A percentile compares a stretch with the other conserved stretches of the same genome.
Conservation (phyloP, 2,888 invertebrate species). For the Dolichopus griseipennis region DNA sequence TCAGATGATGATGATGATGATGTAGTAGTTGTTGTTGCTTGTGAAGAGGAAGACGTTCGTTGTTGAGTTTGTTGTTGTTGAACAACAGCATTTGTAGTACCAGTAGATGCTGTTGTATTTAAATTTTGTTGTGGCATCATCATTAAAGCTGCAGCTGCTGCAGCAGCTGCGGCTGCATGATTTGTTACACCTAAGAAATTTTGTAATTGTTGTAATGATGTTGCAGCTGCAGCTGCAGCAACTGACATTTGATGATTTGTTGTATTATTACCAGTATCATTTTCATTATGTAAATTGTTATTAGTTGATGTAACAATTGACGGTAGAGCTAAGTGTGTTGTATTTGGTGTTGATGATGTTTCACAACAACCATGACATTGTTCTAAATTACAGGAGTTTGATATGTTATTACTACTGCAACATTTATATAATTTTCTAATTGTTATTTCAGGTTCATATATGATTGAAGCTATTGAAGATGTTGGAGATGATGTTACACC, state of each 20-base stretch:
- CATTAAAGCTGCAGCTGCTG: slow-evolving; percentile 11
- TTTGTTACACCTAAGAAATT: slow-evolving; percentile 35
- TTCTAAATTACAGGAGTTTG: slow-evolving; percentile 8
- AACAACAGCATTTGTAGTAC: slow-evolving; percentile 16
- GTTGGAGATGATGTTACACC: slow-evolving; percentile 13
- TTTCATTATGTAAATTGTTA: slow-evolving; percentile 17
- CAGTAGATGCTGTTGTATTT: slow-evolving; percentile 27
- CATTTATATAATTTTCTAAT: slow-evolving; percentile 42
- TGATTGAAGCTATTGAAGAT: slow-evolving; percentile 17
- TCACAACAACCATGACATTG: slow-evolving; percentile 15
- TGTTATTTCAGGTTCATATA: slow-evolving; percentile 40
- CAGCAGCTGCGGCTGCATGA: slow-evolving; percentile 15
- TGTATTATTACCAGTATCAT: slow-evolving; percentile 23
- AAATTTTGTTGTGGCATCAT: slow-evolving; percentile 5
- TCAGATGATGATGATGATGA: slow-evolving; percentile 9
- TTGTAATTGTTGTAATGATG: slow-evolving; percentile 37
- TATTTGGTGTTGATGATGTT: slow-evolving; percentile 14
- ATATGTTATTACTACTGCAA: slow-evolving; percentile 25
- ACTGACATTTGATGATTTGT: slow-evolving; percentile 31
- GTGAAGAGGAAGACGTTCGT: slow-evolving; percentile 12
- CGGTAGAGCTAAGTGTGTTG: neutral
- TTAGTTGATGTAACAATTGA: slow-evolving; percentile 16
- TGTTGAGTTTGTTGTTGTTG: slow-evolving; percentile 9
- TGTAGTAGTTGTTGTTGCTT: slow-evolving; percentile 18
- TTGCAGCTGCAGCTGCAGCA: slow-evolving; percentile 30